Conservation (phyloP, 53 echinoderm and acorn worm genomes). For the Actinopyga echinites region DNA sequence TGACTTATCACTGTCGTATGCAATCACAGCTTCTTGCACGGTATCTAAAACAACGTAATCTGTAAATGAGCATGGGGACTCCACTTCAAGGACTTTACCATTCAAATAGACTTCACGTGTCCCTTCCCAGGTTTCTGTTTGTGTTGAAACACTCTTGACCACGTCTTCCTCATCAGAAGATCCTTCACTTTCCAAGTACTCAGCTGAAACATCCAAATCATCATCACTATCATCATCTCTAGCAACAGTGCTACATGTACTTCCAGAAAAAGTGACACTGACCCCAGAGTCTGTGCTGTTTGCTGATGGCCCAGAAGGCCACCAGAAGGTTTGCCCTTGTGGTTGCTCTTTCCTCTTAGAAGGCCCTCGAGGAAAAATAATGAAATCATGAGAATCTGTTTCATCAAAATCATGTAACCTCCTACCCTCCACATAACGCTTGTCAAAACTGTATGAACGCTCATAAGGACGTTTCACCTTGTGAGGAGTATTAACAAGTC, state of each 20-base stretch:
- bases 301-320: not conserved
- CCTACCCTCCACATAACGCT: not conserved
- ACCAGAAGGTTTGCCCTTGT: not conserved
- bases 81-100: slow-evolving; percentile 24
- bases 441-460: not conserved
- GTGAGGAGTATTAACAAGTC: not conserved
- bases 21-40: slow-evolving; percentile 7
- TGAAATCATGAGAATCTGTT: not conserved
- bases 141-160: not conserved
- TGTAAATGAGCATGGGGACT: not conserved
- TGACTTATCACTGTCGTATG: not conserved
- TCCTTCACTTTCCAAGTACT: not conserved
- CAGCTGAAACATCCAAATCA: not conserved
- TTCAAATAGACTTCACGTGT: not conserved
- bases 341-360: not conserved
- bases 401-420: not conserved
- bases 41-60: slow-evolving; percentile 31
- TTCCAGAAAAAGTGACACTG: not conserved
- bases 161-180: not conserved
- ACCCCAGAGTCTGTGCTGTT: not conserved
- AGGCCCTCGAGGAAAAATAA: not conserved
- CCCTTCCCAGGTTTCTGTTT: not conserved
- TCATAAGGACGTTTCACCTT: not conserved
- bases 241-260: not conserved
- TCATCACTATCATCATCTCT: not conserved